Evolutionary conservation across 2,797 vertebrate species (phyloP), one percentile per base, ranked within the genome.

Genomic region (Oreochromis mossambicus): DNA sequence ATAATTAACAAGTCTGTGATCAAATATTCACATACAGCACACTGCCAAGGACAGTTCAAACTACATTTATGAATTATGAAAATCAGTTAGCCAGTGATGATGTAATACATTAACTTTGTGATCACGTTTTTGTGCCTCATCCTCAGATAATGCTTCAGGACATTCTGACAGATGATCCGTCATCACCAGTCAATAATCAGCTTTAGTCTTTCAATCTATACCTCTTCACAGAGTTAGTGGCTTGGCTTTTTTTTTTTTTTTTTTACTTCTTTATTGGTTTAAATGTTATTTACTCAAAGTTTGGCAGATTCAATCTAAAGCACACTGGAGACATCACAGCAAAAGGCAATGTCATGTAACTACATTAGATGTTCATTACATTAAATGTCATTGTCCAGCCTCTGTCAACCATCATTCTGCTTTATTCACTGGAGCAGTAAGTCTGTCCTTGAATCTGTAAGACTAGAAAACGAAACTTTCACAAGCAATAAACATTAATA

Each of bases 11-110:
- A 48, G 4, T 26, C 24, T 82, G 32, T 80, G 73, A 90, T 92
- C 84, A 82, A 81, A 50, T 78, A 88, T 91, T 88, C 87, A 86
- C n/a, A 50, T 15, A 73, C 51, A 79, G 83, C 81, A 43, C 21
- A 7, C 55, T 54, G 26, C 61, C 90, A 91, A 90, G 80, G 80
- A 89, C 79, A 84, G 75, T 66, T 87, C 61, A 38, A 61, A 79
- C 17, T n/a, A 50, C 75, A 29, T 51, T 66, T 86, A 19, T 85
- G 82, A 89, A 75, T 84, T 70, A 78, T 75, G 50, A 77, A 83
- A 52, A 29, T 29, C n/a, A 82, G 51, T 76, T 36, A 77, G 52
- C 61, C 46, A n/a, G 26, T n/a, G 26, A 51, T 83, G 48, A 89
- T 80, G 85, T 90, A 29, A 83, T 2, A 78, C 24, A 46, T 68